phyloP scores from a whole-genome alignment of 2,113 vertebrate species.

The Salvelinus sp. region DNA sequence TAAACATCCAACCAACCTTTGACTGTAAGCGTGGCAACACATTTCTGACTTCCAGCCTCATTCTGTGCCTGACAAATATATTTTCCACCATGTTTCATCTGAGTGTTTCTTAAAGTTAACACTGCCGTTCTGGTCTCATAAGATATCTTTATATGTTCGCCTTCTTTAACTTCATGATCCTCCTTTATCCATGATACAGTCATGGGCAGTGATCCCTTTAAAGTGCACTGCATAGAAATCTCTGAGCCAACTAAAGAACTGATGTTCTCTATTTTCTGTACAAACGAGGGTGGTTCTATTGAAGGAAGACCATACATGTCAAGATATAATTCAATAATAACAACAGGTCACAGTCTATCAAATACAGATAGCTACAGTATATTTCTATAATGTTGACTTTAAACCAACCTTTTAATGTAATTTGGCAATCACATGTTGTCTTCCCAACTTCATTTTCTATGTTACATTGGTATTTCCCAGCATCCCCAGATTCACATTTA shows the following conservation, averaged over 20 bases:
- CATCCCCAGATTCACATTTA: slow-evolving; percentile 83
- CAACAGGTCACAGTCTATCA: not conserved
- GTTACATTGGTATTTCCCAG: slow-evolving; percentile 85
- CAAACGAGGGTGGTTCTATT: slow-evolving; percentile 88
- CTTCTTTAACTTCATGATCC: slow-evolving; percentile 86
- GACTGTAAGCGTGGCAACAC: slow-evolving; percentile 82
- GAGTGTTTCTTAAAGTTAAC: slow-evolving; percentile 84
- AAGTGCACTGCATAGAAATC: slow-evolving; percentile 82
- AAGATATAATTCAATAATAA: not conserved
- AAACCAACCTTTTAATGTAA: slow-evolving; percentile 91
- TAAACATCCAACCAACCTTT: slow-evolving; percentile 87
- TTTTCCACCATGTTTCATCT: slow-evolving; percentile 86
- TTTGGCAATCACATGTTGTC: slow-evolving; percentile 79
- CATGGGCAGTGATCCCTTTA: slow-evolving; percentile 91
- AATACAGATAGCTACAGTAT: not conserved
- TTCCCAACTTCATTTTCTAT: slow-evolving; percentile 87
- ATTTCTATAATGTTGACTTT: not conserved
- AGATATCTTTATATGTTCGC: slow-evolving; percentile 85
- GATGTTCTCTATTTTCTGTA: slow-evolving; percentile 86
- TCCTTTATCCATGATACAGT: slow-evolving; percentile 90
- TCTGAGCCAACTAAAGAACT: slow-evolving; percentile 84
- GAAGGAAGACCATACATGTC: slow-evolving; percentile 58
- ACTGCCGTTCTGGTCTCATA: slow-evolving; percentile 83
- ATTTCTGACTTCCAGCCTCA: slow-evolving; percentile 88
- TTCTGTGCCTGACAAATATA: slow-evolving; percentile 94